Percentiles rank a stretch among this genome's conserved stretches.
phyloP scores from a whole-genome alignment of 2,888 invertebrate species.

The Hirudinaria manillensis region DNA sequence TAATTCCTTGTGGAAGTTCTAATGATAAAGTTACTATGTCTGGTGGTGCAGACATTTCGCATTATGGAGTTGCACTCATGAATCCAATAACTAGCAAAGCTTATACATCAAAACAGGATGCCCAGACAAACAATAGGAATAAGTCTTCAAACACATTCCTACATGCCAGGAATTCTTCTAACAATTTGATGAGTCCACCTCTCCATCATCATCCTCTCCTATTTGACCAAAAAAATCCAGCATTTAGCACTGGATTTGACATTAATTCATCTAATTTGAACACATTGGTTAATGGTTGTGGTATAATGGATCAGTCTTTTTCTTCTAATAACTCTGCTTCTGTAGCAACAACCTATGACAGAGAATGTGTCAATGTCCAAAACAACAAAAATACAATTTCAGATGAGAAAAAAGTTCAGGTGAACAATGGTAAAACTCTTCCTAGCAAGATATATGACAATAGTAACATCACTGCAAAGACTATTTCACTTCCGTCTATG shows the following conservation, averaged over 20 bases:
- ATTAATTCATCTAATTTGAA: slow-evolving; percentile 23
- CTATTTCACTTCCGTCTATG: slow-evolving; percentile 10
- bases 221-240: slow-evolving; percentile 26
- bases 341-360: slow-evolving; percentile 11
- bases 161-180: slow-evolving; percentile 8
- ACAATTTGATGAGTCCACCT: slow-evolving; percentile 15
- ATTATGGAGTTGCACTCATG: slow-evolving; percentile 19
- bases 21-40: slow-evolving; percentile 12
- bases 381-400: slow-evolving; percentile 11
- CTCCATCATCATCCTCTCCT: slow-evolving; percentile 30
- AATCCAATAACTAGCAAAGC: background rate
- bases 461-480: background rate
- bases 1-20: slow-evolving; percentile 1
- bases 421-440: background rate
- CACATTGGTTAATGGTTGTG: slow-evolving; percentile 21
- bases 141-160: slow-evolving; percentile 15
- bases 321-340: slow-evolving; percentile 2
- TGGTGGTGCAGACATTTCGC: background rate
- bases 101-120: background rate
- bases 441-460: slow-evolving; percentile 19
- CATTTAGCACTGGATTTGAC: slow-evolving; percentile 20
- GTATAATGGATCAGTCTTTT: slow-evolving; percentile 25
- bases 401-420: slow-evolving; percentile 11
- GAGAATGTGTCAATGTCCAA: background rate
- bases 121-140: slow-evolving; percentile 16